Evolutionary conservation across 1,140 invertebrate genomes (phyloP), one percentile per base, ranked within the genome.

Genomic region (Drosophila pruinosa): DNA sequence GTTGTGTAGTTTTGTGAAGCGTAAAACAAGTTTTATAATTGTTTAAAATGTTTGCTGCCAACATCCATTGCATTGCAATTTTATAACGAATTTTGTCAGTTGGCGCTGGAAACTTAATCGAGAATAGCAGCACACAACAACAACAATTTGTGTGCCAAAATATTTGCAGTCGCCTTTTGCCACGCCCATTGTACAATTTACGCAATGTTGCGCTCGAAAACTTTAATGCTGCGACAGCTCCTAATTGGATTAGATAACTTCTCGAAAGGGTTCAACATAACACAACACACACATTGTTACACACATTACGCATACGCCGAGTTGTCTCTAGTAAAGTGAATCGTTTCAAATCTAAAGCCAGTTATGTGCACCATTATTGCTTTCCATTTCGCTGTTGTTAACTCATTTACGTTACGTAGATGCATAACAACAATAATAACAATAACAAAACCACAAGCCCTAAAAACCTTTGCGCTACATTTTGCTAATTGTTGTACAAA

Each of bases 21-120:
- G 81, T 86, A 81, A 86, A 86, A 86, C 81, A 86, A 86, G 81
- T 86, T 86, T 86, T 88, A 86, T 86, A 86, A 86, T 86, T 86
- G 81, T 86, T 86, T 88, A 81, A 85, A 88, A 86, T 85, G 80
- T 85, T 80, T 80, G 81, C 82, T 61, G 68, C 59, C 56, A 75
- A 70, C 72, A 82, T 88, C 82, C 82, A 68, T 36, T 81, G 65
- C 81, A 88, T 56, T 72, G 77, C 81, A 78, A 81, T 86, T 82
- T 86, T 86, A 88, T 81, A 86, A 86, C 73, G 77, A 86, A 88
- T 86, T 86, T 88, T 88, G 82, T 86, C 81, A 86, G 81, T 88
- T 86, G 81, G 61, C 57, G 73, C 82, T 81, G 82, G 68, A 85
- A 86, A 85, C 77, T 86, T 75, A 85, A 85, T 85, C 81, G 78